Percentiles rank a stretch among this genome's conserved stretches.
Evolutionary conservation across 2,797 vertebrate genomes (phyloP).

Genomic region (Eulemur coronatus): DNA sequence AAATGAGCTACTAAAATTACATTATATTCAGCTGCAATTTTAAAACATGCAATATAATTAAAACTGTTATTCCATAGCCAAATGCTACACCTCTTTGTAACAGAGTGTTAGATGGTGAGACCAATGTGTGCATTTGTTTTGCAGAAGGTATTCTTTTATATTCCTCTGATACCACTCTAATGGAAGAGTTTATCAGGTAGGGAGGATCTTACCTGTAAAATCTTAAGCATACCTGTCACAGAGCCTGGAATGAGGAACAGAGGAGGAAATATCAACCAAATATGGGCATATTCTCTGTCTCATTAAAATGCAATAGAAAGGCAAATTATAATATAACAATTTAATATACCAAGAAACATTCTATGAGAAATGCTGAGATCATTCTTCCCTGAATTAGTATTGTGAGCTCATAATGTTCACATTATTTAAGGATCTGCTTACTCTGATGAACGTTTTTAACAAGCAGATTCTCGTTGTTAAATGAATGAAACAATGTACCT

Average conservation of each 20-base stretch:
- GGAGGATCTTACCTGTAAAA: background rate
- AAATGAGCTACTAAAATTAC: slow-evolving; percentile 84
- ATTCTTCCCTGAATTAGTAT: background rate
- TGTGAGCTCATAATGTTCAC: background rate
- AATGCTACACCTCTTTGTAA: slow-evolving; percentile 71
- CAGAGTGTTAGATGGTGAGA: slow-evolving; percentile 1
- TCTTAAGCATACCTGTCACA: background rate
- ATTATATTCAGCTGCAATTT: slow-evolving; percentile 83
- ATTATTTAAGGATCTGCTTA: background rate
- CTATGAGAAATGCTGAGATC: background rate
- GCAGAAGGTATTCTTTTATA: background rate
- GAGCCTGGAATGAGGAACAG: background rate
- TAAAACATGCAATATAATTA: slow-evolving; percentile 81
- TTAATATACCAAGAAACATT: background rate
- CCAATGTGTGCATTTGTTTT: background rate
- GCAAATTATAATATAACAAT: background rate
- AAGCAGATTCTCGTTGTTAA: background rate
- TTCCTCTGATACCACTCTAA: background rate
- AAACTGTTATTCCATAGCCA: slow-evolving; percentile 80
- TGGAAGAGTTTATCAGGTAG: background rate
- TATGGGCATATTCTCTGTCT: background rate
- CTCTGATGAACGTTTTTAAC: background rate
- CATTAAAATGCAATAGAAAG: background rate
- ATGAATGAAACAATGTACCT: background rate
- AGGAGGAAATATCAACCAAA: background rate